Evolutionary conservation across 2,797 vertebrate genomes (phyloP).

Genomic region (Cichlasoma orientale): DNA sequence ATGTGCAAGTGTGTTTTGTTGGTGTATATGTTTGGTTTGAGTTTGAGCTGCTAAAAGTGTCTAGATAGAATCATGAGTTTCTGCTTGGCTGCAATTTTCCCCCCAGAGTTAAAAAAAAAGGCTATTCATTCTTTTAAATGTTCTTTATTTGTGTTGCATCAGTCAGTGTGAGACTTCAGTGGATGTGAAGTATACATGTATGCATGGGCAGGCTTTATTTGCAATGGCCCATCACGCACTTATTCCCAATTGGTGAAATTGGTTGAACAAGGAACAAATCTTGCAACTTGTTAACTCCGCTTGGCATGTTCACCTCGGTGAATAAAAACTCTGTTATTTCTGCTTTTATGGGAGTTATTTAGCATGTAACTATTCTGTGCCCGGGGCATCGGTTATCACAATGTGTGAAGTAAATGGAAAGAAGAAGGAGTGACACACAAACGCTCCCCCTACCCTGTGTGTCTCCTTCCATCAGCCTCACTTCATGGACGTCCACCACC

Average conservation of each 20-base stretch:
- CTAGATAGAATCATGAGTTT: constrained; percentile 20
- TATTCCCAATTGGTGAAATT: constrained; percentile 67
- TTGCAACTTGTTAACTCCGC: constrained; percentile 63
- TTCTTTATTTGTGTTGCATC: constrained; percentile 41
- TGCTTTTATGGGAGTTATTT: constrained; percentile 63
- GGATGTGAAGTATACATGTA: constrained; percentile 34
- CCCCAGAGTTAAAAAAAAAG: not conserved
- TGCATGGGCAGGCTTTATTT: constrained; percentile 67
- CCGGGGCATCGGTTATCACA: constrained; percentile 36
- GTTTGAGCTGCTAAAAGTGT: constrained; percentile 20
- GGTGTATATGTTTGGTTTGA: not conserved
- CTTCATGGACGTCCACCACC: constrained; percentile 15
- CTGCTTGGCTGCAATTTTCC: constrained; percentile 26
- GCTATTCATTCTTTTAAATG: constrained; percentile 8
- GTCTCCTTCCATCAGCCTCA: constrained; percentile 47
- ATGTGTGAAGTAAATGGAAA: constrained; percentile 49
- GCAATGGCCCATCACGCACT: constrained; percentile 61
- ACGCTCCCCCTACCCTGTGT: constrained; percentile 36
- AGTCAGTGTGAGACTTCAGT: constrained; percentile 22
- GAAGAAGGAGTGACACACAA: constrained; percentile 52
- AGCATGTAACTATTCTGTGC: constrained; percentile 37
- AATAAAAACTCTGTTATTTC: constrained; percentile 61
- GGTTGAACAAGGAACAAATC: constrained; percentile 62
- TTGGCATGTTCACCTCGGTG: constrained; percentile 46
- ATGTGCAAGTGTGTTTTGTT: constrained; percentile 1